Base-by-base conservation (phyloP, 2,888 invertebrate species). In the Stenurella melanura region DNA sequence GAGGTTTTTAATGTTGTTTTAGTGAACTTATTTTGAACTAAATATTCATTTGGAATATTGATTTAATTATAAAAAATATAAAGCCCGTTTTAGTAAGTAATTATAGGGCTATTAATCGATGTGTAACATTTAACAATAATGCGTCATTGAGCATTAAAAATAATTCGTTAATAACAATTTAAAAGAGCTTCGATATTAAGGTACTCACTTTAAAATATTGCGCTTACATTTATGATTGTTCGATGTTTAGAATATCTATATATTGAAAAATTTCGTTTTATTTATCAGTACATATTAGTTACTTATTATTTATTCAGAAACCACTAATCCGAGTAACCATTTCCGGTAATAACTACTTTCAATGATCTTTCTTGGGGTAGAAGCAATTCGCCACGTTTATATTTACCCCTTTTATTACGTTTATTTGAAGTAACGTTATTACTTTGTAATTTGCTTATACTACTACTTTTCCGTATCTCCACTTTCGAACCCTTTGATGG, bases 381-480 rank as follows among this genome's bases (percentile, higher is more conserved):
- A 26, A 88, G 73, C 38, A 86, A 83, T 30, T 88, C 88, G 30
- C 86, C 86, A 70, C 84, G 84, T 80, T 85, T 87, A 61, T 86
- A 86, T 77, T 84, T 87, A 12, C 85, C 85, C 38, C 85, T 80
- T 73, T 54, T 67, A 67, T n/a, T 54, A 10, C 19, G 50, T 54
- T 85, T 85, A 69, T 83, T 85, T 19, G 82, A 79, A 34, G 79
- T 80, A 21, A 81, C 75, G 74, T 74, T 75, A 18, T 80, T 85
- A 57, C 81, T 81, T 68, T 87, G 88, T 73, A 90, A 79, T 81
- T 85, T 87, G 68, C 89, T 87, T 68, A 89, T 90, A 80, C 89
- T 90, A 80, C 83, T 88, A 81, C 90, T 90, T 83, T 90, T 90
- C 64, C 86, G 78, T 73, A 90, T 89, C 83, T 89, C 89, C 10